Conservation (phyloP, 2,113 vertebrate species). For the Cygnus buccinator region DNA sequence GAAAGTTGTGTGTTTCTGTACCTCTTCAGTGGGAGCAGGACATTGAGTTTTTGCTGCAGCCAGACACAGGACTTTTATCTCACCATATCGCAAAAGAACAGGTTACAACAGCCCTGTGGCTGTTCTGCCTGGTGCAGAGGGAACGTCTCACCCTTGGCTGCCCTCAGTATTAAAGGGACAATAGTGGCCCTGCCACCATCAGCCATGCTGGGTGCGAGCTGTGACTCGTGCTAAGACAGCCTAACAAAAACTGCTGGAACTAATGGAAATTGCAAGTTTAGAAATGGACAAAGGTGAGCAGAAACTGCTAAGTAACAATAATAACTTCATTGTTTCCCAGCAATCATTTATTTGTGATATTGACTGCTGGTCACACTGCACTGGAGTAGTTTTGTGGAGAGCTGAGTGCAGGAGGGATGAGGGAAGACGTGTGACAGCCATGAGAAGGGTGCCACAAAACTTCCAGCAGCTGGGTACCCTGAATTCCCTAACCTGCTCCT, state of each 20-base stretch:
- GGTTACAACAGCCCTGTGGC: not conserved
- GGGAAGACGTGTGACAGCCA: slow-evolving; percentile 40
- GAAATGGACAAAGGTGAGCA: not conserved
- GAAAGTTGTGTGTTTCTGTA: slow-evolving; percentile 53
- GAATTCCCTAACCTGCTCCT: slow-evolving; percentile 77
- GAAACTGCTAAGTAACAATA: not conserved
- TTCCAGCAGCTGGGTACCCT: slow-evolving; percentile 66
- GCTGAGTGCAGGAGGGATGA: slow-evolving; percentile 73
- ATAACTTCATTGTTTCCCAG: slow-evolving; percentile 41
- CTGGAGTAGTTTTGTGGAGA: slow-evolving; percentile 75
- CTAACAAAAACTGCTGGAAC: slow-evolving; percentile 23
- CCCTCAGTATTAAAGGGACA: not conserved
- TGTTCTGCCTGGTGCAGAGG: not conserved
- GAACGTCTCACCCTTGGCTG: not conserved
- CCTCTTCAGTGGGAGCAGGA: slow-evolving; percentile 40
- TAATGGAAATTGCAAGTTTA: slow-evolving; percentile 14
- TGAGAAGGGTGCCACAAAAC: slow-evolving; percentile 49
- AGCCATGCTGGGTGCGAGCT: not conserved
- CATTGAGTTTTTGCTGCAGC: slow-evolving; percentile 43
- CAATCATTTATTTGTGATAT: slow-evolving; percentile 79
- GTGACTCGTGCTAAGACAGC: not conserved
- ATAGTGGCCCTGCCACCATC: not conserved
- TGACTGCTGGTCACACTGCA: slow-evolving; percentile 27
- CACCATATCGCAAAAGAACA: not conserved
- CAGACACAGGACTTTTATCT: slow-evolving; percentile 35